phyloP scores from a whole-genome alignment of 1,140 invertebrate genomes.

The Trigoniulus corallinus region DNA sequence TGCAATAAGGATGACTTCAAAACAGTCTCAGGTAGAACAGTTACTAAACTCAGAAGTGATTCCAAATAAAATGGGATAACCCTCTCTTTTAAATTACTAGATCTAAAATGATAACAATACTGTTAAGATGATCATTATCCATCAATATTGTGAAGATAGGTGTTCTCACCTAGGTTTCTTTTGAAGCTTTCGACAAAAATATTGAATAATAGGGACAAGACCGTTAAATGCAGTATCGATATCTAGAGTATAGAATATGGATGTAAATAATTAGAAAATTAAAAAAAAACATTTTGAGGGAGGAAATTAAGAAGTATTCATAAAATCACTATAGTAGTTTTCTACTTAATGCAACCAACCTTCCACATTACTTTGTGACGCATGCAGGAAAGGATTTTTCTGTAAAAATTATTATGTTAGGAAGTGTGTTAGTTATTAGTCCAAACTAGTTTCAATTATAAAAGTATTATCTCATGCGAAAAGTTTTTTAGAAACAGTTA shows the following conservation, averaged over 20 bases:
- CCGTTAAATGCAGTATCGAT: neutral
- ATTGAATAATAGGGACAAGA: neutral
- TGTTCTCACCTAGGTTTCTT: neutral
- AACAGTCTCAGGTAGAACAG: conserved; percentile 35
- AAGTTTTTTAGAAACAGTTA: conserved; percentile 8
- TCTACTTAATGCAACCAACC: too few species aligned
- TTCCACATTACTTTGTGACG: too few species aligned
- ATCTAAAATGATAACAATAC: neutral
- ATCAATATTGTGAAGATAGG: neutral
- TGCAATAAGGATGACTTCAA: conserved; percentile 20
- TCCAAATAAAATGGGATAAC: conserved; percentile 51
- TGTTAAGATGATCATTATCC: neutral
- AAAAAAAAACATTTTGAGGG: too few species aligned
- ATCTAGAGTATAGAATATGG: neutral
- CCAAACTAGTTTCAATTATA: neutral
- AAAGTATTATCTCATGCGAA: neutral
- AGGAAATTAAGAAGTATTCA: too few species aligned
- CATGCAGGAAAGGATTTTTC: neutral
- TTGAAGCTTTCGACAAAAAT: neutral
- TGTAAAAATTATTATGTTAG: too few species aligned
- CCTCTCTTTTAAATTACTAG: neutral
- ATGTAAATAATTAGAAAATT: too few species aligned
- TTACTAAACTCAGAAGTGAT: conserved; percentile 65
- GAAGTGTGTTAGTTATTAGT: conserved; percentile 4
- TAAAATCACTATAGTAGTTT: too few species aligned